These are phyloP conservation scores for Rhynchotus rufescens DNA, from an alignment of 2,797 vertebrate genomes.

Conservation along the genomic window DNA sequence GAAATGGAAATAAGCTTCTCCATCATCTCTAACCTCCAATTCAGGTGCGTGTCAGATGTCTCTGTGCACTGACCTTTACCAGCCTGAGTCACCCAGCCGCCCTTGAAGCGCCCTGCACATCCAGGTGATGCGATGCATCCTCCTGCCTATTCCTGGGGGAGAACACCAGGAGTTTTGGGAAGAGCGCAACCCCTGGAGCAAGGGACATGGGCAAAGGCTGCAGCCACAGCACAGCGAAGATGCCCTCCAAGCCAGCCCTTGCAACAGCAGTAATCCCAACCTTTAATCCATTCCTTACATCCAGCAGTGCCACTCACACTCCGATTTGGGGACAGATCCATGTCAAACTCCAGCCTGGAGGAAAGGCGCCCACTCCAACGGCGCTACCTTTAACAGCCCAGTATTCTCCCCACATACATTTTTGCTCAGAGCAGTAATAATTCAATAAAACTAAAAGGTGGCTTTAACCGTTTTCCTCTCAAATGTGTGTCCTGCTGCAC, in stretches of 20 bases:
- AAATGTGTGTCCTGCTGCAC: slow-evolving; percentile 23
- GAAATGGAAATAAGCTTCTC: not conserved
- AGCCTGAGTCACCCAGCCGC: not conserved
- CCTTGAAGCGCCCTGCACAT: slow-evolving; percentile 19
- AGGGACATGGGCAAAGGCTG: not conserved
- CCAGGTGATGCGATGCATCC: not conserved
- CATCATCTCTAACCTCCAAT: not conserved
- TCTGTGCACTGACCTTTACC: not conserved
- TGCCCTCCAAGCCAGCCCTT: not conserved
- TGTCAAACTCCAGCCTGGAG: not conserved
- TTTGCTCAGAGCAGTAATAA: slow-evolving; percentile 55
- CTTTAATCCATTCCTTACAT: not conserved
- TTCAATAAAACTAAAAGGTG: slow-evolving; percentile 59
- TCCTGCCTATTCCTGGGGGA: not conserved
- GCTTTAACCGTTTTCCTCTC: slow-evolving; percentile 47
- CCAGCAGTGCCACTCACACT: not conserved
- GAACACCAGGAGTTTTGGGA: not conserved
- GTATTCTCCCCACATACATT: slow-evolving; percentile 10
- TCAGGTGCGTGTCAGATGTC: not conserved
- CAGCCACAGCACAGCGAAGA: not conserved
- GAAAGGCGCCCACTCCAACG: not conserved
- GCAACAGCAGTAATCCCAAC: not conserved
- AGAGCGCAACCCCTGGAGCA: not conserved
- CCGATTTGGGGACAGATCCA: slow-evolving; percentile 15
- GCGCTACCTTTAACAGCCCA: not conserved